Base-by-base conservation (phyloP, 2,113 vertebrate genomes). In the Delphinapterus leucas region DNA sequence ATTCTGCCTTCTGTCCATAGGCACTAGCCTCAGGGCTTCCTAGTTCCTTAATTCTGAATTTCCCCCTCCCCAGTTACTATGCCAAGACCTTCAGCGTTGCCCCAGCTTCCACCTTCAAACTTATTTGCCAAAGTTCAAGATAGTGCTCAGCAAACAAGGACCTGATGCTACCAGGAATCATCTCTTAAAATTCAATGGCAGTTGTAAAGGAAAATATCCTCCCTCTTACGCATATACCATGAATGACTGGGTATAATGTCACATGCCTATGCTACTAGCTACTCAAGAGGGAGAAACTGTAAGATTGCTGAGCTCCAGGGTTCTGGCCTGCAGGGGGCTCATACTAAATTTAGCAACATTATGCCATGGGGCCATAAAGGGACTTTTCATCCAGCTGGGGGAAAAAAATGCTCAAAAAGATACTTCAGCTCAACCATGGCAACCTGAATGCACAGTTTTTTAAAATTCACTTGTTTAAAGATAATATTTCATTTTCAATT, bases 281-380 rank as follows among this genome's bases (percentile, higher is more conserved):
- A 74, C 84, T 95, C 85, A 89, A 33, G 14, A 88, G 53, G 38
- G 53, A 97, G 71, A 77, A 74, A 53, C 36, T 44, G 3, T 49
- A 55, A 87, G 71, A 93, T 36, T 90, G 71, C 90, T 95, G 93
- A 97, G 61, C 71, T 63, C 20, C 23, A 86, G 77, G 23, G 47
- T 95, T 95, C 94, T 68, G 44, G 20, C 23, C 58, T 95, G 53
- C 55, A 95, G 17, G 76, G 38, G 36, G 60, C 41, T 92, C 74
- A 81, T 41, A 63, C 81, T 95, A 97, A 93, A 96, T 97, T 88
- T 95, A 98, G 87, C 25, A 89, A 95, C 76, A 74, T 85, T 63
- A 31, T 83, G 55, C 38, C 53, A 38, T 38, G 15, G 13, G 82
- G 31, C 49, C 90, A 90, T 68, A 74, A 96, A 82, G 77, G 95